Evolutionary conservation across 2,797 vertebrate genomes (phyloP).

Genomic region (Limnodromus scolopaceus): DNA sequence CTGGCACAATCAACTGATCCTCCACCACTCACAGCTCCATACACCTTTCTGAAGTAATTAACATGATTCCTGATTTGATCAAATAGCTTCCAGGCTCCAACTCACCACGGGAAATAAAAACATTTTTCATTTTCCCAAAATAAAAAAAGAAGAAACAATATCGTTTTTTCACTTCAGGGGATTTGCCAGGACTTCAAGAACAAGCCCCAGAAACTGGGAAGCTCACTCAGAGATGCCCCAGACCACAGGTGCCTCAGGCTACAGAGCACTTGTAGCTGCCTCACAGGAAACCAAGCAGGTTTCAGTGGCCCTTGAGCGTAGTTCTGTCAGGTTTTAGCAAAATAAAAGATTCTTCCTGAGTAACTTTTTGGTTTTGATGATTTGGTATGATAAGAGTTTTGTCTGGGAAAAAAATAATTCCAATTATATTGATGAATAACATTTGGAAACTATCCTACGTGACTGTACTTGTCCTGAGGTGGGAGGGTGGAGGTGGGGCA

Average conservation of each 20-base stretch:
- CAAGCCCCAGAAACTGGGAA: not conserved
- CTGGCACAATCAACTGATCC: not conserved
- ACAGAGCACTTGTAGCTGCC: not conserved
- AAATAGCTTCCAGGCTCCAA: not conserved
- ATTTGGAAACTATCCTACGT: not conserved
- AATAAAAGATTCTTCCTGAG: not conserved
- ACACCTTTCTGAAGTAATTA: not conserved
- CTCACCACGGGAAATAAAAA: not conserved
- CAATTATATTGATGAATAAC: not conserved
- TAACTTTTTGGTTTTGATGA: not conserved
- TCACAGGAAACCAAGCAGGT: constrained; percentile 11
- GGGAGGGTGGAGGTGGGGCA: too few species aligned
- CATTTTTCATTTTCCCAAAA: not conserved
- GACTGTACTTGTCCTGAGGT: not conserved
- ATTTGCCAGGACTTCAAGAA: not conserved
- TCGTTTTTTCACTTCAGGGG: not conserved
- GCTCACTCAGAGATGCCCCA: not conserved
- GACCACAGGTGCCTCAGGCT: not conserved
- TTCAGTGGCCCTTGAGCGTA: not conserved
- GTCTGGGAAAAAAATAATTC: not conserved
- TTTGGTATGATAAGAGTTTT: not conserved
- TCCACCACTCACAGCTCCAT: not conserved
- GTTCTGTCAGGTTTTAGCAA: not conserved
- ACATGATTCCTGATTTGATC: not conserved
- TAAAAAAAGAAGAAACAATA: not conserved